These are phyloP conservation scores for Agriopis leucophaearia DNA, from an alignment of 2,888 invertebrate genomes.

Conservation along the genomic window DNA sequence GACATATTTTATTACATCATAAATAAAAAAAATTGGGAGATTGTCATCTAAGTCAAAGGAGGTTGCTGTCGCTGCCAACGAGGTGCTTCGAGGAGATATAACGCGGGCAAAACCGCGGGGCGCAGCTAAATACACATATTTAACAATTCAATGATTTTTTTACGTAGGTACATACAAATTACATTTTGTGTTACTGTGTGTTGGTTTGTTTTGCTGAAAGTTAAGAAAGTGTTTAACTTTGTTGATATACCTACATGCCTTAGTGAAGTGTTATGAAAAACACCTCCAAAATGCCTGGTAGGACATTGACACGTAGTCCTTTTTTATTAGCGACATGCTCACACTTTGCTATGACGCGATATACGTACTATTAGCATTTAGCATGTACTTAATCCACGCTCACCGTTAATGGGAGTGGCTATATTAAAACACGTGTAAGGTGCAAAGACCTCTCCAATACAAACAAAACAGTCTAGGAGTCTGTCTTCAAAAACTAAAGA, in stretches of 20 bases:
- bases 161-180: no score
- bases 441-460: slow-evolving; percentile 39
- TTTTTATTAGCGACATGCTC: slow-evolving; percentile 10
- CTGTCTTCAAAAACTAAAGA: slow-evolving; percentile 37
- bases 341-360: slow-evolving; percentile 1
- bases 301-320: slow-evolving; percentile 16
- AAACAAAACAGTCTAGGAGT: slow-evolving; percentile 34
- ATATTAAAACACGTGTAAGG: slow-evolving; percentile 36
- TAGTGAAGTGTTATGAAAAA: neutral
- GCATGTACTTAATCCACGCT: slow-evolving; percentile 7
- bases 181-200: no score
- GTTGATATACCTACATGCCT: no score
- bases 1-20: no score
- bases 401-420: slow-evolving; percentile 26
- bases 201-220: neutral
- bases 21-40: no score
- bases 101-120: no score
- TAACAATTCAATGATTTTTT: no score
- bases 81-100: no score
- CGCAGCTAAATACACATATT: no score
- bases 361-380: no score
- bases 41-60: no score
- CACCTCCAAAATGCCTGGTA: neutral
- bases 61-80: no score
- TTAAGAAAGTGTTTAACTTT: neutral